A percentile compares a stretch with the other conserved stretches of the same genome.
Conservation (phyloP, 2,113 vertebrate species). For the human region DNA sequence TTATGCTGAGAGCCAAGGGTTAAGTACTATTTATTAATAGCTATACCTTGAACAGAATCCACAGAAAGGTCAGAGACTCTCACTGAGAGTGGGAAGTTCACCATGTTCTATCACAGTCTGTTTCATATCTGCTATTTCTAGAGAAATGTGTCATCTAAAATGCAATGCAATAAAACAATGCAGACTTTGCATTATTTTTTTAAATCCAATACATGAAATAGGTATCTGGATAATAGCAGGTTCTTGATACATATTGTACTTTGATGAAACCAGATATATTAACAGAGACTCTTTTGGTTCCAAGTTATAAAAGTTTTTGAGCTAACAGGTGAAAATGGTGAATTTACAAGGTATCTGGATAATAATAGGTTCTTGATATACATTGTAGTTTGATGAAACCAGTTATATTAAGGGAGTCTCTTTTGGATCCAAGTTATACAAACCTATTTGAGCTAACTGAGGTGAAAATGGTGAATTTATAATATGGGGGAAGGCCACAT, state of each 20-base stretch:
- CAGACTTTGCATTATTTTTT: not conserved
- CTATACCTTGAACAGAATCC: not conserved
- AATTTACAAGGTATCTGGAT: not conserved
- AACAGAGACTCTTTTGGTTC: not conserved
- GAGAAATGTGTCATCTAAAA: not conserved
- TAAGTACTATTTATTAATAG: not conserved
- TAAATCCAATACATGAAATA: not conserved
- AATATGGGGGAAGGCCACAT: not conserved
- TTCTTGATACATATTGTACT: not conserved
- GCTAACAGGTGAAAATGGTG: not conserved
- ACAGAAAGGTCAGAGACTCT: not conserved
- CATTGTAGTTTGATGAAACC: not conserved
- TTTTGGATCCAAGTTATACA: not conserved
- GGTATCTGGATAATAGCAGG: not conserved
- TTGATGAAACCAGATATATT: not conserved
- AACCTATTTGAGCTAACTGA: not conserved
- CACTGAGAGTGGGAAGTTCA: not conserved
- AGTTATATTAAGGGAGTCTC: not conserved
- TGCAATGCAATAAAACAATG: not conserved
- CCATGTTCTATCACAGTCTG: not conserved
- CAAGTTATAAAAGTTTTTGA: not conserved
- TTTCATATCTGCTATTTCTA: not conserved
- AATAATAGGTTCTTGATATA: not conserved
- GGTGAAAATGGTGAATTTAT: not conserved
- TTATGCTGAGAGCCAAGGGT: not conserved